A percentile compares a stretch with the other conserved stretches of the same genome.
These are phyloP conservation scores for Listronotus bonariensis DNA, from an alignment of 1,140 invertebrate species.

Conservation along the genomic window DNA sequence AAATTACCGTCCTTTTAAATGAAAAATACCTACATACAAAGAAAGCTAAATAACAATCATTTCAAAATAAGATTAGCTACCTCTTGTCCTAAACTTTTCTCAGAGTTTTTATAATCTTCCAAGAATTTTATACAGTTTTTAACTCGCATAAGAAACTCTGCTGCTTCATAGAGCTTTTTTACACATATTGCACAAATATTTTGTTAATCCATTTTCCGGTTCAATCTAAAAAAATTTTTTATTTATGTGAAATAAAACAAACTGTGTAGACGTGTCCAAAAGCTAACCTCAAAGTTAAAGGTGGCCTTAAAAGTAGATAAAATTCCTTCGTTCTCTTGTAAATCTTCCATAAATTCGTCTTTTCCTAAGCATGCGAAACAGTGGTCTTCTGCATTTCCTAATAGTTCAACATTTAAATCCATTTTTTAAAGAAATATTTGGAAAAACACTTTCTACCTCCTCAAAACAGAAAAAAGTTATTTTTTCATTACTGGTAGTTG, in stretches of 20 bases:
- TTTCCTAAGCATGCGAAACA: slow-evolving; percentile 24
- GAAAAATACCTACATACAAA: no score
- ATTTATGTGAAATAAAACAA: slow-evolving; percentile 20
- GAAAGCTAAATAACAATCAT: no score
- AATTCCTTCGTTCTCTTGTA: slow-evolving; percentile 1
- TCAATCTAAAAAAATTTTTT: slow-evolving; percentile 15
- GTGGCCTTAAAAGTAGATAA: slow-evolving; percentile 11
- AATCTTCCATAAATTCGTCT: slow-evolving; percentile 4
- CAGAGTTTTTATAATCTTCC: not conserved
- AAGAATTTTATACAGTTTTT: slow-evolving; percentile 14
- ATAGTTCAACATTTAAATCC: not conserved
- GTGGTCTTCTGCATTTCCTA: not conserved
- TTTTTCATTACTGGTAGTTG: no score
- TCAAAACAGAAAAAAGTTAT: no score
- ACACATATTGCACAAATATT: slow-evolving; percentile 18
- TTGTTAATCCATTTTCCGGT: slow-evolving; percentile 3
- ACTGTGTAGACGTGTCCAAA: slow-evolving; percentile 30
- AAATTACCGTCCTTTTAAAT: no score
- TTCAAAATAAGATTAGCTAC: no score
- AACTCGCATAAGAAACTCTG: slow-evolving; percentile 19
- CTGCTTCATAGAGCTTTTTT: slow-evolving; percentile 9
- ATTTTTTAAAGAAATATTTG: not conserved
- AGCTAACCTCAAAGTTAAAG: slow-evolving; percentile 30
- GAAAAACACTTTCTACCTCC: no score
- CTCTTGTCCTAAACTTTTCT: no score